Evolutionary conservation across 1,140 invertebrate genomes (phyloP).

Genomic region (Belonocnema kinseyi): DNA sequence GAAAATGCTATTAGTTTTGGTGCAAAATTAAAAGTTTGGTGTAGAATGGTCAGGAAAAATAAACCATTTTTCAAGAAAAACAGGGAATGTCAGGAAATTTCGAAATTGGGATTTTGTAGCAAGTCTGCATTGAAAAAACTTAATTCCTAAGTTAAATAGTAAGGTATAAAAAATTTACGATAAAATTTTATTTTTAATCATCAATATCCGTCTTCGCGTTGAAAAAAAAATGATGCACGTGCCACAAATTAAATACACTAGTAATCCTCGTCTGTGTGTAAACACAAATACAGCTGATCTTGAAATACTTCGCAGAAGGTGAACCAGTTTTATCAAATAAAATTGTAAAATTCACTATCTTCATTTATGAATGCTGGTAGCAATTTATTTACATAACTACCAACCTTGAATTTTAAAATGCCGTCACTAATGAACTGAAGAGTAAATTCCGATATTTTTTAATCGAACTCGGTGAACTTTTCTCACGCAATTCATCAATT

Average conservation of each 20-base stretch:
- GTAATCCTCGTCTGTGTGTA: background rate
- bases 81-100: no score
- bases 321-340: background rate
- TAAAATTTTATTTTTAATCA: background rate
- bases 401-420: constrained; percentile 19
- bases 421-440: background rate
- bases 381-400: background rate
- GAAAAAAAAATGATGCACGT: no score
- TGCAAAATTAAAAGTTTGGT: no score
- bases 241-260: no score
- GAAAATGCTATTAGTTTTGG: no score
- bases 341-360: background rate
- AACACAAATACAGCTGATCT: background rate
- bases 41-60: no score
- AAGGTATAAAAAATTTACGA: background rate
- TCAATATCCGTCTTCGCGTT: no score
- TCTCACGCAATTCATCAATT: no score
- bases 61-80: no score
- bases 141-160: background rate
- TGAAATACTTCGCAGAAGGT: background rate
- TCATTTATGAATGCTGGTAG: background rate
- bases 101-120: no score
- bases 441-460: background rate
- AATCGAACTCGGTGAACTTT: background rate
- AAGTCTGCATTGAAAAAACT: background rate